Evolutionary conservation across 2,113 vertebrate species (phyloP).

Genomic region (Morphnarchus princeps): DNA sequence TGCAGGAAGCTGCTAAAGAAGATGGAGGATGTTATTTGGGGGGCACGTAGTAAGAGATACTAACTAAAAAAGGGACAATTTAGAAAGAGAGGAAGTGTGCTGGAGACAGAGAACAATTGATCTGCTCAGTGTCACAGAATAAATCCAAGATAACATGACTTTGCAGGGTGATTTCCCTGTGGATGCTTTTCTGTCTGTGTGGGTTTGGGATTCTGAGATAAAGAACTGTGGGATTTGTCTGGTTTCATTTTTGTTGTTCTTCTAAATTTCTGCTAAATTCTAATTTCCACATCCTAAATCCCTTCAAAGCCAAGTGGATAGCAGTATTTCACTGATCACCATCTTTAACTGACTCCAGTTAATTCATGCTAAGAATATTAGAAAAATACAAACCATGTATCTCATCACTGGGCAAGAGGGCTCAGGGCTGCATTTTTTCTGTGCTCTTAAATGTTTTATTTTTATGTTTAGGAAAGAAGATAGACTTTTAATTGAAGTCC

Average conservation of each 20-base stretch:
- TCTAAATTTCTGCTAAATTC: not conserved
- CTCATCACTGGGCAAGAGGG: not conserved
- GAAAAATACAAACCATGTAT: not conserved
- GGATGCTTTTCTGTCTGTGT: not conserved
- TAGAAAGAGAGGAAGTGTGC: not conserved
- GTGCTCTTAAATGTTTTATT: not conserved
- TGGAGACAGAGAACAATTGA: not conserved
- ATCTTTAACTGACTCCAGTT: not conserved
- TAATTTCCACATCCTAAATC: not conserved
- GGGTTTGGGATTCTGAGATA: not conserved
- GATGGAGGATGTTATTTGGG: not conserved
- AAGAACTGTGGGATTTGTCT: not conserved
- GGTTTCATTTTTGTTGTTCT: rapidly evolving
- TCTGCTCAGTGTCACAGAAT: not conserved
- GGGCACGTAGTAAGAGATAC: not conserved
- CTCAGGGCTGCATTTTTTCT: not conserved
- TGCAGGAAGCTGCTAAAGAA: not conserved
- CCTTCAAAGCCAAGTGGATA: not conserved
- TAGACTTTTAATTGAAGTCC: not conserved
- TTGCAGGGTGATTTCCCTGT: not conserved
- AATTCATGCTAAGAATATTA: not conserved
- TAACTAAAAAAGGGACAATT: not conserved
- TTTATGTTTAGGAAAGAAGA: not conserved
- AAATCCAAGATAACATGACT: not conserved
- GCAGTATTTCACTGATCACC: not conserved